Conservation (phyloP, 2,888 invertebrate genomes). For the Drosophila borborema region DNA sequence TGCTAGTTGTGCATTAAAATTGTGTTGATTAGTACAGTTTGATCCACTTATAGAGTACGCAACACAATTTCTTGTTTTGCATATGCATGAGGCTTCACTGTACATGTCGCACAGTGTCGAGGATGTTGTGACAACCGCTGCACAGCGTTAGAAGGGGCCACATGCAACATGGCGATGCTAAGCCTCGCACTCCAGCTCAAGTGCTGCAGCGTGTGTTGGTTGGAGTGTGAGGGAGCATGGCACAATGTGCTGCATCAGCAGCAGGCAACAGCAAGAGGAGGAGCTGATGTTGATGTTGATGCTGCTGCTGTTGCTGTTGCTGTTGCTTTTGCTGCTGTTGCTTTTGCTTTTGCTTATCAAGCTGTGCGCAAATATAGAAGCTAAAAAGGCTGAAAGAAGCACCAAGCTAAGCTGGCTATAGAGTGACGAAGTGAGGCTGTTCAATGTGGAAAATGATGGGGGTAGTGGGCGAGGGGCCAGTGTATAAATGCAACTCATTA, state of each 20-base stretch:
- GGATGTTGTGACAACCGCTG: constrained; percentile 18
- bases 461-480: not conserved
- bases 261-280: constrained; percentile 10
- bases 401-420: constrained; percentile 20
- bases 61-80: constrained; percentile 45
- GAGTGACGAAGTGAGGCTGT: not conserved
- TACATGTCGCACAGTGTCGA: constrained; percentile 17
- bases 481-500: constrained; percentile 51
- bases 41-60: constrained; percentile 45
- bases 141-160: constrained; percentile 3
- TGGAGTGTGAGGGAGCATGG: constrained; percentile 5
- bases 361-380: constrained; percentile 62
- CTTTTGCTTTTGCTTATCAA: constrained; percentile 46
- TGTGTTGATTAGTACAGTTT: constrained; percentile 68
- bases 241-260: constrained; percentile 68
- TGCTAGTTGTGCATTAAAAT: constrained; percentile 32
- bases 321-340: constrained; percentile 1
- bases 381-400: constrained; percentile 32
- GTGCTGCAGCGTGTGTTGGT: constrained; percentile 18
- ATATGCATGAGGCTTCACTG: constrained; percentile 63
- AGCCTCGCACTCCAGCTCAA: constrained; percentile 66
- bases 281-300: constrained; percentile 23
- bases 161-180: constrained; percentile 62
- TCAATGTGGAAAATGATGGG: not conserved
- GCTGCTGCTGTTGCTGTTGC: constrained; percentile 12